Evolutionary conservation across 2,113 vertebrate species (phyloP).

Genomic region (Myiagra hebetior): DNA sequence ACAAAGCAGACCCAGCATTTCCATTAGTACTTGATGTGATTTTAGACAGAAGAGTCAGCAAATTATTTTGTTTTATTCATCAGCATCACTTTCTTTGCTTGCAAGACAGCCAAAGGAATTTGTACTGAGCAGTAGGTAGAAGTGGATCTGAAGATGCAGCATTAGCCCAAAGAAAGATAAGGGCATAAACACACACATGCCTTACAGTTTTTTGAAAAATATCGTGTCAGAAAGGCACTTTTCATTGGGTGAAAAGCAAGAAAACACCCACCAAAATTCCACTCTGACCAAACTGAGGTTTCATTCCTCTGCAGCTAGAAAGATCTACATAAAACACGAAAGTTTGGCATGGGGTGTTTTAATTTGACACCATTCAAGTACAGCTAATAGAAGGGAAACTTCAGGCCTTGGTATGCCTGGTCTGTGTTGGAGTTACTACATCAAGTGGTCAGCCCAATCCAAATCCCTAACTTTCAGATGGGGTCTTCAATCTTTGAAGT

Average conservation of each 20-base stretch:
- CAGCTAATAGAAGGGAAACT: background rate
- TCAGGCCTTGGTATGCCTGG: background rate
- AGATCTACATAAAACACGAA: background rate
- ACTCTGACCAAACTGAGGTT: background rate
- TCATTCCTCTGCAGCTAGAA: background rate
- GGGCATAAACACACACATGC: rapidly evolving
- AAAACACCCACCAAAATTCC: background rate
- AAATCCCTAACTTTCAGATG: background rate
- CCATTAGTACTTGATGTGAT: background rate
- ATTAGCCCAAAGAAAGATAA: background rate
- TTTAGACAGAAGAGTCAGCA: background rate
- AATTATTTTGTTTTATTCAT: constrained; percentile 40
- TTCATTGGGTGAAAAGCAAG: background rate
- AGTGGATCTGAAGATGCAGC: background rate
- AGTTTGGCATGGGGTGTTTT: background rate
- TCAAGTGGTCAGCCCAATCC: background rate
- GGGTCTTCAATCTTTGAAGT: background rate
- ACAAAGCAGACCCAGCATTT: constrained; percentile 18
- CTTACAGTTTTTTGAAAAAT: background rate
- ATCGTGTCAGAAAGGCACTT: background rate
- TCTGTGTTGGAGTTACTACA: background rate
- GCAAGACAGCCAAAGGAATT: background rate
- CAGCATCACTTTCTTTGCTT: background rate
- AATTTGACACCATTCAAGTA: background rate
- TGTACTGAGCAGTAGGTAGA: background rate